Evolutionary conservation across 2,113 vertebrate species (phyloP), one percentile per base, ranked within the genome.

Genomic region (Rhodinocichla rosea): DNA sequence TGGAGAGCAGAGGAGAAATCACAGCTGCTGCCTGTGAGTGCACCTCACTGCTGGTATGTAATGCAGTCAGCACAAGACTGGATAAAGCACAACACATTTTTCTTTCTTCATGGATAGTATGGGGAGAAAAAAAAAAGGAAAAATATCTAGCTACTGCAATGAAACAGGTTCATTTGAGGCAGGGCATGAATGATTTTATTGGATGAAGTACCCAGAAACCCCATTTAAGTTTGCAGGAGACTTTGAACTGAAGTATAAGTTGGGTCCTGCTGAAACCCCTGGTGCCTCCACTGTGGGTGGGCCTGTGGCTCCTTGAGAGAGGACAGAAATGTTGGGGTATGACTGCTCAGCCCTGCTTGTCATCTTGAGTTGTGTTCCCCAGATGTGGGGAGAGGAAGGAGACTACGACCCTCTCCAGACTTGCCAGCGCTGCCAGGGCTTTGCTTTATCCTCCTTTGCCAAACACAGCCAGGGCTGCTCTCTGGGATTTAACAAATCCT

Each of bases 401-500:
- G 5, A 3, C 35, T 67, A 4, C 1, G 6, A 59, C 47, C 13
- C 27, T 20, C 21, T 91, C 52, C 26, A 77, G 63, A 27, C 68
- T 78, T 87, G 26, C 21, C 49, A 83, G 70, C 1, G 0, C 39
- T 5, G 1, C 57, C 4, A 5, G 15, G 47, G 74, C 74, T 97
- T 96, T 87, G 35, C 56, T 89, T 87, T 82, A 95, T 91, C 81
- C 27, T 94, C 30, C 52, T 87, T 44, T 84, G 32, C 52, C 3
- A 2, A 91, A 78, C n/a, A 20, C 37, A 91, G 47, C 23, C 27
- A 33, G 65, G 32, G 74, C 87, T 18, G 1, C 65, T 89, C 56
- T 62, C 87, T 87, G 47, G 84, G 81, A 91, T 92, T 96, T 94
- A 92, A 79, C 39, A 92, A 94, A 96, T 96, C 77, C 77, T 75